Base-by-base conservation (phyloP, 2,888 invertebrate species). In the Silvanus unidentatus region DNA sequence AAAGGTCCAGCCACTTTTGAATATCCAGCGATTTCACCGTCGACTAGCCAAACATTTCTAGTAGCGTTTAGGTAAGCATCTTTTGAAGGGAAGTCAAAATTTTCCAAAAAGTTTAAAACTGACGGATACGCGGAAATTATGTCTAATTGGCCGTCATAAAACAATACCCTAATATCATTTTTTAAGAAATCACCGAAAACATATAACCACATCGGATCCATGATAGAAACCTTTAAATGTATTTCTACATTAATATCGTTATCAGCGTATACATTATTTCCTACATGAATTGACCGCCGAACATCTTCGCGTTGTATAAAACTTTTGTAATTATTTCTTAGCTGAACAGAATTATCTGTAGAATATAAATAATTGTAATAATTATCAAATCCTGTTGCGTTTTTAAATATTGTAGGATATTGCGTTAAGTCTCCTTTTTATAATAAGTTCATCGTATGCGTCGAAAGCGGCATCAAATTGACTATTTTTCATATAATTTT, bases 141-240 rank as follows among this genome's bases (percentile, higher is more conserved):
- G 65, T 95, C 94, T 50, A 94, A 66, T 64, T 94, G 93, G 0
- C 94, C 94, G 63, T 82, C 91, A 67, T 92, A 94, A 43, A 92
- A 76, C 32, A 92, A 76, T 9, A 90, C 78, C 65, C 76, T 74
- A 58, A 84, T 85, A 51, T 79, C 69, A 22, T n/a, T n/a, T n/a
- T n/a, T 81, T 73, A 0, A 87, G 62, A 0, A 89, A 70, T 52
- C 82, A 81, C 0, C 79, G 34, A 8, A 63, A 42, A 55, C 55
- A 57, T 11, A 58, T 53, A 2, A 59, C 55, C 1, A 60, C 56
- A 9, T n/a, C n/a, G 53, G 50, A 39, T 58, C 45, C 42, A 50
- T 49, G 1, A 59, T 41, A 44, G 59, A 60, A 30, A 44, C 42
- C 5, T 37, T 8, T 1, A 62, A 48, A 37, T 54, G 45, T 39